Evolutionary conservation across 64 coral and sea anemone species (phyloP), one percentile per base, ranked within the genome.

Genomic region (Dendronephthya gigantea): DNA sequence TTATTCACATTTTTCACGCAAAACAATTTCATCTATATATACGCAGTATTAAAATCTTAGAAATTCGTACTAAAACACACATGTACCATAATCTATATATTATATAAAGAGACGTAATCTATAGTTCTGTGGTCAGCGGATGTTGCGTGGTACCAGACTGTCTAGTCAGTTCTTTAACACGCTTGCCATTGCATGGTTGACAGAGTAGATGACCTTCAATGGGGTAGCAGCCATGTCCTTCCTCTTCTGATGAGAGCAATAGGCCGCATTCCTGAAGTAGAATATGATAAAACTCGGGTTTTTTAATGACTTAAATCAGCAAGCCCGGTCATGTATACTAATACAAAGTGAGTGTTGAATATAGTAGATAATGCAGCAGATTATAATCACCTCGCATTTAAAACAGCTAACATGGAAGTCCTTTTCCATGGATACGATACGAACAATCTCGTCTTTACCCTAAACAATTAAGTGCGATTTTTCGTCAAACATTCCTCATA

Each of bases 371-470:
- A 45, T 86, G 27, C 30, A 28, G 33, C n/a, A 25, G 2, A n/a
- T 10, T 28, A 10, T 52, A 86, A 37, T 48, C 84, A 92, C 93
- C 90, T 96, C 90, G 25, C 93, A 96, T 82, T 85, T 84, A 55
- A 96, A 96, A 27, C 93, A 96, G 27, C 83, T 84, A 48, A 66
- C 35, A 29, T 96, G 93, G 68, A 92, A 96, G 47, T 96, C 85
- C 90, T 92, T 96, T 69, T 87, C 90, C 85, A 92, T 91, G 28
- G 88, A 96, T 9, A 90, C 90, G 23, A 96, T 88, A 87, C 93
- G 88, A 31, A 96, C 72, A 74, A 88, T 88, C 83, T 94, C 92
- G 84, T 96, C 88, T 45, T 83, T 86, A 40, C 51, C 81, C 93
- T 94, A 23, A 35, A 92, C 32, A 10, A 40, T 55, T 27, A 82